phyloP scores from a whole-genome alignment of 2,113 vertebrate genomes.

The Channa argus region DNA sequence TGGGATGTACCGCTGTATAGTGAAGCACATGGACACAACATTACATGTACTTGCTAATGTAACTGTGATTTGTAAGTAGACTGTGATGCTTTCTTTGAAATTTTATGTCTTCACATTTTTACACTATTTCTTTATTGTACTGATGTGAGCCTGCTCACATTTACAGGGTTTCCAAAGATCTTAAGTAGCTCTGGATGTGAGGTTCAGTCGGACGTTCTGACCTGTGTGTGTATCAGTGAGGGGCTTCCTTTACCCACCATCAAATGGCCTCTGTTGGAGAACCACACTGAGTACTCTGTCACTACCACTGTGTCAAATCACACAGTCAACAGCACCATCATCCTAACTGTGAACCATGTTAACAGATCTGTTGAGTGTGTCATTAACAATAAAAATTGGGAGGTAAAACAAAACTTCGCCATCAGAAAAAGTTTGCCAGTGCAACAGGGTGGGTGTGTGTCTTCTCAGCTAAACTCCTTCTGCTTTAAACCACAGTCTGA shows the following conservation, averaged over 20 bases:
- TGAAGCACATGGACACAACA: background rate
- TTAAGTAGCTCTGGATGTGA: constrained; percentile 37
- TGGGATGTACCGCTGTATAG: constrained; percentile 63
- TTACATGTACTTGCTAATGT: constrained; percentile 2
- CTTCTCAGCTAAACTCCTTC: background rate
- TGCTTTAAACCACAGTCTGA: background rate
- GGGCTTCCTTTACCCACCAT: constrained; percentile 61
- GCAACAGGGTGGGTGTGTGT: background rate
- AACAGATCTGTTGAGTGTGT: constrained; percentile 42
- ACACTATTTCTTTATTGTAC: no score
- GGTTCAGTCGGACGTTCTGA: constrained; percentile 22
- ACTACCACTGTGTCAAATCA: constrained; percentile 21
- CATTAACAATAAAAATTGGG: constrained; percentile 31
- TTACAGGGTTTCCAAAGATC: constrained; percentile 36
- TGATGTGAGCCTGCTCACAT: background rate
- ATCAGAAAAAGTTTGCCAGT: rapidly evolving
- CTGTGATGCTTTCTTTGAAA: no score
- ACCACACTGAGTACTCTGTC: constrained; percentile 14
- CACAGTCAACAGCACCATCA: constrained; percentile 50
- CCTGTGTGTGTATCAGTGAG: constrained; percentile 58
- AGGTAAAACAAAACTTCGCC: constrained; percentile 25
- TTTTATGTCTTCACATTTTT: no score
- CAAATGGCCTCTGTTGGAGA: constrained; percentile 45
- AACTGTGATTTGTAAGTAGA: constrained; percentile 65
- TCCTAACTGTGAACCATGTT: constrained; percentile 2